Percentiles rank a stretch among this genome's conserved stretches.
phyloP scores from a whole-genome alignment of 2,888 invertebrate species.

The Allacma fusca region DNA sequence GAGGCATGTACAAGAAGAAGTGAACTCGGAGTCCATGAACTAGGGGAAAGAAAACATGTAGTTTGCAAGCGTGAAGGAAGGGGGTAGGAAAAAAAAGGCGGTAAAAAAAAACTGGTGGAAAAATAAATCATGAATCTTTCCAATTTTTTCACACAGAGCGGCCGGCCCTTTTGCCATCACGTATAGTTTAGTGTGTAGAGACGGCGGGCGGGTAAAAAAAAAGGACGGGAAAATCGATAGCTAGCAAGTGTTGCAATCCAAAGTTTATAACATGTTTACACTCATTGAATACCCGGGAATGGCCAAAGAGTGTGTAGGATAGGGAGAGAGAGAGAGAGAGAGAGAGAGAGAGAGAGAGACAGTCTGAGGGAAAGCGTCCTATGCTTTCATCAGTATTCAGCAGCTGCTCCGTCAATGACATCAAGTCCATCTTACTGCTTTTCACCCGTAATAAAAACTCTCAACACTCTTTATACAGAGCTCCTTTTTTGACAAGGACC shows the following conservation, averaged over 20 bases:
- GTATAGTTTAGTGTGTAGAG: background rate
- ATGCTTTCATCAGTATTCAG: background rate
- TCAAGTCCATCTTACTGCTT: background rate
- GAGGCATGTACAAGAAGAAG: no score
- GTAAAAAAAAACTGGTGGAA: background rate
- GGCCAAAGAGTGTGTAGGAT: no score
- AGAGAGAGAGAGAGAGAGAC: background rate
- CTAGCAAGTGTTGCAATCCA: constrained; percentile 38
- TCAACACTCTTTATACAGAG: no score
- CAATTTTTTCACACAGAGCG: background rate
- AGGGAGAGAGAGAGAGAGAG: no score
- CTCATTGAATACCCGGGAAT: background rate
- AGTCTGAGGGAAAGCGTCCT: background rate
- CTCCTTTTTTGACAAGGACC: no score
- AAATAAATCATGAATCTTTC: background rate
- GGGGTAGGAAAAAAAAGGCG: background rate
- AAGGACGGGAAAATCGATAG: constrained; percentile 32
- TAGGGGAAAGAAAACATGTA: no score
- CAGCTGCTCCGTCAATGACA: constrained; percentile 16
- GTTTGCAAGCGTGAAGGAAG: no score
- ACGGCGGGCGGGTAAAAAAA: background rate
- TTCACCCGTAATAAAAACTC: background rate
- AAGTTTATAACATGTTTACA: constrained; percentile 16
- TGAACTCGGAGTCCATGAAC: no score
- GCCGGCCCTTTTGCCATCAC: background rate